Conservation (phyloP, 2,888 invertebrate species). For the Hirtodrosophila alboralis region DNA sequence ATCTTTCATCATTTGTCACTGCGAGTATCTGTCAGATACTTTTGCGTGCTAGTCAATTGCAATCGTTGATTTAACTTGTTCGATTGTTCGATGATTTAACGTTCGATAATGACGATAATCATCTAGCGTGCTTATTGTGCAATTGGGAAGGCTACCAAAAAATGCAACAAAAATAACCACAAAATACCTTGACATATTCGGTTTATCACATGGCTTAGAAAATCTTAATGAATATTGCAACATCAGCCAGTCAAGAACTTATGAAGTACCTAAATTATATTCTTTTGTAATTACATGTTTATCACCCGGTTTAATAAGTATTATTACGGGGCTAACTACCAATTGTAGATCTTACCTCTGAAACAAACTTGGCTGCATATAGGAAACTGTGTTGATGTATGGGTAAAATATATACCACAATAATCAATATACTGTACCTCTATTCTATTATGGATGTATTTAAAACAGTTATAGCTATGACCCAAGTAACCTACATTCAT, state of each 20-base stretch:
- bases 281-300: constrained; percentile 45
- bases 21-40: constrained; percentile 37
- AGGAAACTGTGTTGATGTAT: no score
- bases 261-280: constrained; percentile 24
- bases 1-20: constrained; percentile 45
- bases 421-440: no score
- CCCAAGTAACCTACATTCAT: no score
- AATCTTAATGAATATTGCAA: constrained; percentile 34
- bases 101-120: constrained; percentile 49
- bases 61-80: constrained; percentile 27
- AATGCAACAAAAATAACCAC: constrained; percentile 26
- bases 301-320: neutral
- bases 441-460: no score
- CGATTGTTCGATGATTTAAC: constrained; percentile 34
- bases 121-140: constrained; percentile 50
- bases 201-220: constrained; percentile 27
- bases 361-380: no score
- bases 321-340: no score
- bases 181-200: constrained; percentile 61
- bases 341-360: no score
- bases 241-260: constrained; percentile 25
- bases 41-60: constrained; percentile 57
- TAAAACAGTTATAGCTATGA: no score
- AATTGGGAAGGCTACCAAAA: constrained; percentile 34
- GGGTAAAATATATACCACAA: no score